Evolutionary conservation across 1,140 invertebrate genomes (phyloP).

Genomic region (Ceratina calcarata): DNA sequence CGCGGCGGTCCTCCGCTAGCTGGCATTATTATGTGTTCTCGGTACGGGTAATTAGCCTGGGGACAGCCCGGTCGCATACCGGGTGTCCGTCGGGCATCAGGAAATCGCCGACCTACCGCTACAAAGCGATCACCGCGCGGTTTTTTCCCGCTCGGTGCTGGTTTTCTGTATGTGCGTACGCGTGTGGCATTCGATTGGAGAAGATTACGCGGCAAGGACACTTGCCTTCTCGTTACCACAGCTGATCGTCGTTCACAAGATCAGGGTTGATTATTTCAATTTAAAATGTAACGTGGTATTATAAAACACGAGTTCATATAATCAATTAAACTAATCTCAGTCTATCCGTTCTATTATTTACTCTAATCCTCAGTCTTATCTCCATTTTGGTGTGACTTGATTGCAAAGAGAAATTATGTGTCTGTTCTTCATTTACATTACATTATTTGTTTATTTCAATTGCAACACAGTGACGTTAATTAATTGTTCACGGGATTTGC

Average conservation of each 20-base stretch:
- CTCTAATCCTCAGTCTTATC: no score
- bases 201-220: background rate
- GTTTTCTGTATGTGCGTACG: no score
- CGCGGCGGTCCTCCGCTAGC: constrained; percentile 40
- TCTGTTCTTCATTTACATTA: no score
- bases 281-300: no score
- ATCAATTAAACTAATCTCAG: no score
- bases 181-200: background rate
- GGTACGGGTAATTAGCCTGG: constrained; percentile 69
- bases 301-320: no score
- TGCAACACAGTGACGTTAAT: background rate
- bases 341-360: no score
- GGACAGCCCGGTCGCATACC: constrained; percentile 56
- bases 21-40: constrained; percentile 69
- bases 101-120: constrained; percentile 45
- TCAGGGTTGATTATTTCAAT: no score
- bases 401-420: no score
- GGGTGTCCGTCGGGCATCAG: constrained; percentile 42
- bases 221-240: background rate
- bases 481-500: background rate
- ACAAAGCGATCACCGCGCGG: background rate
- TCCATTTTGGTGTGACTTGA: no score
- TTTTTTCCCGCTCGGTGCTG: background rate
- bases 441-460: no score
- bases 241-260: background rate